These are phyloP conservation scores for Patella vulgata DNA, from an alignment of 1,140 invertebrate genomes.

Conservation along the genomic window DNA sequence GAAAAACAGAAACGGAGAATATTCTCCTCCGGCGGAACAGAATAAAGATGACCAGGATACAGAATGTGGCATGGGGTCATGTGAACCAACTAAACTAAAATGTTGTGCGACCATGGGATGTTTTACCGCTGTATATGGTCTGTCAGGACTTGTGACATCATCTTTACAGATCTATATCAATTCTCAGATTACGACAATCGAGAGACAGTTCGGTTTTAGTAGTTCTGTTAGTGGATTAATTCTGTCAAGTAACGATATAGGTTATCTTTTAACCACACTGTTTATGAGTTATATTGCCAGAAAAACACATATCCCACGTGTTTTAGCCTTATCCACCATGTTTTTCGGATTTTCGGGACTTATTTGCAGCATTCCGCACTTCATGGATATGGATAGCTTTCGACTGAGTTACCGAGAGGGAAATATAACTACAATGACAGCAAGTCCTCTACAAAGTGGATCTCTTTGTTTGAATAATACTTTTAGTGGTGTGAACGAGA, in stretches of 20 bases:
- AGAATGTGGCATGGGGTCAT: background rate
- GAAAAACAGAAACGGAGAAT: too few species aligned
- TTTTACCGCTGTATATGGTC: conserved; percentile 40
- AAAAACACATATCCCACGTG: conserved; percentile 49
- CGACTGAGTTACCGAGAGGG: too few species aligned
- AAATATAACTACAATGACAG: too few species aligned
- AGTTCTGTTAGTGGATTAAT: conserved; percentile 52
- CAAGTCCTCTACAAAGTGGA: too few species aligned
- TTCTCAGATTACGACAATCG: conserved; percentile 51
- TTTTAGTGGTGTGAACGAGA: too few species aligned
- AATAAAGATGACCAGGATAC: too few species aligned
- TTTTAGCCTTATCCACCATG: conserved; percentile 43
- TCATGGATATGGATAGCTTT: conserved; percentile 17
- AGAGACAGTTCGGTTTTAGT: conserved; percentile 54
- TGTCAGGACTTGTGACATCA: conserved; percentile 42
- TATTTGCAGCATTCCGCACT: conserved; percentile 52
- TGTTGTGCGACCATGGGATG: conserved; percentile 36
- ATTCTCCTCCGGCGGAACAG: too few species aligned
- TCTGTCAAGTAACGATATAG: conserved; percentile 57
- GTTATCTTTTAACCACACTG: conserved; percentile 48
- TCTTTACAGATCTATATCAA: conserved; percentile 39
- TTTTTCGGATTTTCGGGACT: conserved; percentile 52
- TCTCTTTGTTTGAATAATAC: too few species aligned
- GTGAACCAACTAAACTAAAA: conserved; percentile 14
- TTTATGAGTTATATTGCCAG: conserved; percentile 47